Conservation (phyloP, 2,888 invertebrate genomes). For the Pyrrhosoma nymphula region DNA sequence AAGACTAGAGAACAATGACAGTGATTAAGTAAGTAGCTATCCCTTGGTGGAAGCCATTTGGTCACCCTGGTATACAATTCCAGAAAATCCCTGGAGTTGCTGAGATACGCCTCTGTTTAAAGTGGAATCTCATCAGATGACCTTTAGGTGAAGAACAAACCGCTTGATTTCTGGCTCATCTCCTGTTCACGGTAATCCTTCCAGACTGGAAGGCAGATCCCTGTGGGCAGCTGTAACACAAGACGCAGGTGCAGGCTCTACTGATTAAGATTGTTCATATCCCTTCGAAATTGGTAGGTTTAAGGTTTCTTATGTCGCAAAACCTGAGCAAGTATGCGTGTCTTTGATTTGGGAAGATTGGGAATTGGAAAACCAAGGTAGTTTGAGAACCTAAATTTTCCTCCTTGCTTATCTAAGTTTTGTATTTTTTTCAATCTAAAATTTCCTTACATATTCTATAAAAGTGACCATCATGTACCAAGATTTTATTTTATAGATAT, state of each 20-base stretch:
- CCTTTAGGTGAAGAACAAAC: background rate
- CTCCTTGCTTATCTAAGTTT: too few relatives aligned
- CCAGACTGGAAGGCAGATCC: background rate
- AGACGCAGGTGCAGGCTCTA: background rate
- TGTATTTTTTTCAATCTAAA: too few relatives aligned
- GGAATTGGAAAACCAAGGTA: too few relatives aligned
- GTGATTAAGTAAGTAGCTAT: too few relatives aligned
- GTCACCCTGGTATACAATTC: background rate
- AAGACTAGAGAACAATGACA: too few relatives aligned
- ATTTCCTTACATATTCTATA: too few relatives aligned
- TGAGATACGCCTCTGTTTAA: background rate
- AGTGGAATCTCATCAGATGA: background rate
- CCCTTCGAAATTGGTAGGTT: background rate
- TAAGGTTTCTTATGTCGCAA: background rate
- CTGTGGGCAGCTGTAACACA: background rate
- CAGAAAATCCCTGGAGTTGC: background rate
- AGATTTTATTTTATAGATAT: too few relatives aligned
- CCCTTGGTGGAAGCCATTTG: too few relatives aligned
- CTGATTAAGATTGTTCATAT: background rate
- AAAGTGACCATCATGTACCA: too few relatives aligned
- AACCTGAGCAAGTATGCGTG: background rate
- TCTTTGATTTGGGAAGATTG: too few relatives aligned
- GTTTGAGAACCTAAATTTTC: too few relatives aligned
- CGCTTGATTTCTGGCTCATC: background rate
- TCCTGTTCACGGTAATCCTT: background rate